Evolutionary conservation across 1,140 invertebrate genomes (phyloP), one percentile per base, ranked within the genome.

Genomic region (Drosophila miranda): DNA sequence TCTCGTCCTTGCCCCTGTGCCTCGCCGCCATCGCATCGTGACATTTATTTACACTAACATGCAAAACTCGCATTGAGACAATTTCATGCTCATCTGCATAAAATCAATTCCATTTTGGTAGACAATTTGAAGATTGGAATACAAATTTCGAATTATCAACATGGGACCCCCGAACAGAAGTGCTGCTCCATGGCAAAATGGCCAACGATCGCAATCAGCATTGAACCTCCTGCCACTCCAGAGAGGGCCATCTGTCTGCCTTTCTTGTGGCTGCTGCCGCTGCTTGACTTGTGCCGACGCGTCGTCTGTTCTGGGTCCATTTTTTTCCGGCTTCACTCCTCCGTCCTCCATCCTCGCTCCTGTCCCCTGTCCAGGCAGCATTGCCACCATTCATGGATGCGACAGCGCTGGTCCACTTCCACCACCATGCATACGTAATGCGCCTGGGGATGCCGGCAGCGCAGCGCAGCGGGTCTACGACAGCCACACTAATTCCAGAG

Each of bases 41-140:
- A 87, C 83, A 87, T 87, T 83, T 87, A 87, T 87, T 88, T 88
- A 88, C 79, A 83, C 84, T 75, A 77, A 75, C 76, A 88, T 83
- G 83, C 71, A 70, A 70, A 78, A 58, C 70, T 90, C 78, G 75
- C 88, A 86, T 72, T 75, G 83, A 90, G 83, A 89, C 87, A 90
- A 89, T 89, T 90, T 89, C 89, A 89, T 90, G 89, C 89, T 90
- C 89, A 90, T 90, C 89, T 90, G 89, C 89, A 90, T 90, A 90
- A 90, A 90, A 90, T 90, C 89, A 90, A 90, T 90, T 90, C 89
- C 89, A 90, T 90, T 90, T 90, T 89, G 82, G 34, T 76, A 90
- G 89, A 90, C 89, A 90, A 90, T 90, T 90, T 90, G 89, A 90
- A 90, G 89, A 90, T 90, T 90, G 89, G 86, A 89, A 90, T 90